A percentile compares a stretch with the other conserved stretches of the same genome.
phyloP scores from a whole-genome alignment of 2,888 invertebrate genomes.

The Mimas tiliae region DNA sequence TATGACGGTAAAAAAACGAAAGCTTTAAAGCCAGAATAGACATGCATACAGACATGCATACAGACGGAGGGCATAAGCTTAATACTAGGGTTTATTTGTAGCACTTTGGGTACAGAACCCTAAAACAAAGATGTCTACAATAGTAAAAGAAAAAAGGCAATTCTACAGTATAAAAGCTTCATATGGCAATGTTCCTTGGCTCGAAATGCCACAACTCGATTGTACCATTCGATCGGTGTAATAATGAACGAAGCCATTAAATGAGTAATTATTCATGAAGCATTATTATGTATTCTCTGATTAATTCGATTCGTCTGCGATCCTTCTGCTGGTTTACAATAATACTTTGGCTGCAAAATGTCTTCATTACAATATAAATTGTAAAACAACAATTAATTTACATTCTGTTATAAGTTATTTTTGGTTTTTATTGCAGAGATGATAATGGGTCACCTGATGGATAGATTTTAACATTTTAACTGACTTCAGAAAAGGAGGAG shows the following conservation, averaged over 20 bases:
- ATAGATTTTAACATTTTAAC: too few relatives aligned
- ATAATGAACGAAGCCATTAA: constrained; percentile 2
- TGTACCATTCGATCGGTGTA: background rate
- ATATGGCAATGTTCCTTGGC: background rate
- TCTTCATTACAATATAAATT: background rate
- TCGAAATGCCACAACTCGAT: background rate
- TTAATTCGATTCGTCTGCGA: constrained; percentile 14
- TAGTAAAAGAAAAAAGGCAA: too few relatives aligned
- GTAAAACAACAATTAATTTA: background rate
- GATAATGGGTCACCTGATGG: too few relatives aligned
- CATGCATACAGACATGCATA: too few relatives aligned
- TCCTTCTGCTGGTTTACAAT: background rate
- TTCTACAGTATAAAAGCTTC: background rate
- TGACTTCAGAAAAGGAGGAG: too few relatives aligned
- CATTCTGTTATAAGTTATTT: background rate
- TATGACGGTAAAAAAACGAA: too few relatives aligned
- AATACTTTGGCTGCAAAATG: background rate
- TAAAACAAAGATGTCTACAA: too few relatives aligned
- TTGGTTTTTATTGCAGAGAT: too few relatives aligned
- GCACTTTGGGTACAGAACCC: too few relatives aligned
- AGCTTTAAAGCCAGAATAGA: too few relatives aligned
- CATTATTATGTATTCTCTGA: background rate
- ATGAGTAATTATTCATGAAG: constrained; percentile 18
- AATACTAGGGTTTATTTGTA: too few relatives aligned
- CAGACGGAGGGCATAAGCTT: too few relatives aligned